Evolutionary conservation across 2,888 invertebrate species (phyloP).

Genomic region (Acanthosepion pharaonis): DNA sequence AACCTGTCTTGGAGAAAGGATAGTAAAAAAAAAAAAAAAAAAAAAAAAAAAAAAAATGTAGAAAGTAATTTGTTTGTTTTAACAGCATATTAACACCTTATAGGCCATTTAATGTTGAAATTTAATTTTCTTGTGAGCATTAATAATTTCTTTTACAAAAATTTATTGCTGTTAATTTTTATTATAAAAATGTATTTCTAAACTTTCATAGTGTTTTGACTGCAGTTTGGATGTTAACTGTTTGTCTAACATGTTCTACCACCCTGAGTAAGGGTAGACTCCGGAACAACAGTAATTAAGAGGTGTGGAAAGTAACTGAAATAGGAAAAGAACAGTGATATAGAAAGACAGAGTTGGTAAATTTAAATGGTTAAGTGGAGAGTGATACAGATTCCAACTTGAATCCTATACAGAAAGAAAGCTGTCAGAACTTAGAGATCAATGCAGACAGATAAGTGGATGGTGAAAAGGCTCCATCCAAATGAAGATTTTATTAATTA

Average conservation of each 20-base stretch:
- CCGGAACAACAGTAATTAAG: background rate
- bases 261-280: no score
- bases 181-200: no score
- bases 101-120: no score
- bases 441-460: background rate
- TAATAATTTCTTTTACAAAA: no score
- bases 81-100: no score
- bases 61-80: no score
- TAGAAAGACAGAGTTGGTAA: background rate
- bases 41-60: background rate
- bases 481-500: background rate
- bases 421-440: background rate
- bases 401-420: background rate
- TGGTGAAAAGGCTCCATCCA: background rate
- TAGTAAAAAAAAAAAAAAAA: background rate
- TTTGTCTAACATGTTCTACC: no score
- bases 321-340: background rate
- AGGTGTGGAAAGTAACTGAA: background rate
- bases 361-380: background rate
- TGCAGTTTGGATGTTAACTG: no score
- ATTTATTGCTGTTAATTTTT: no score
- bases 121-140: no score
- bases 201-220: no score
- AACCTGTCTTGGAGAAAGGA: no score
- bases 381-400: background rate